Evolutionary conservation across 1,140 invertebrate genomes (phyloP).

Genomic region (Asbolus verrucosus): DNA sequence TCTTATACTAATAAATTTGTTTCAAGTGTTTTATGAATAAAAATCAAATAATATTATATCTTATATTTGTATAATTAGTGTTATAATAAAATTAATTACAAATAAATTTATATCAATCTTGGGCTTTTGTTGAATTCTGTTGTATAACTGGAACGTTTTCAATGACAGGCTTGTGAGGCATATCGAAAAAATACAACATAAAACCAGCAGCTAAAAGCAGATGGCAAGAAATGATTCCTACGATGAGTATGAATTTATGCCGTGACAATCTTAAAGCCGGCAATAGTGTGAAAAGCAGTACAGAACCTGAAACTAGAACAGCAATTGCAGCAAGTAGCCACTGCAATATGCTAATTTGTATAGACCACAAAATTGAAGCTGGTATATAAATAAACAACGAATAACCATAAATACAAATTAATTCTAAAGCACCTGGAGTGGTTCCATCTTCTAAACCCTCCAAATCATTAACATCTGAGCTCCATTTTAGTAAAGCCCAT

Average conservation of each 20-base stretch:
- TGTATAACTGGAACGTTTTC: slow-evolving; percentile 3
- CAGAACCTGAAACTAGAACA: slow-evolving; percentile 84
- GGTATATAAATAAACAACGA: slow-evolving; percentile 94
- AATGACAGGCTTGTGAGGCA: slow-evolving; percentile 54
- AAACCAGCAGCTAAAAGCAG: slow-evolving; percentile 86
- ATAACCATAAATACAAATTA: slow-evolving; percentile 96
- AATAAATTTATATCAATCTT: slow-evolving; percentile 40
- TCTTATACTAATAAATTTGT: slow-evolving; percentile 9
- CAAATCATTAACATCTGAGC: slow-evolving; percentile 70
- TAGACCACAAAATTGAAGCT: slow-evolving; percentile 93
- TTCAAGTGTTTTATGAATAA: not conserved
- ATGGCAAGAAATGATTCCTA: slow-evolving; percentile 80
- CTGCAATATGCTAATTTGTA: slow-evolving; percentile 85
- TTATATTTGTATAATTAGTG: slow-evolving; percentile 44
- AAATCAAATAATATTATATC: slow-evolving; percentile 18
- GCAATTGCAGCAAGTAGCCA: slow-evolving; percentile 88
- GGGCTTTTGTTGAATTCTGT: slow-evolving; percentile 12
- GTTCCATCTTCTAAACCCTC: slow-evolving; percentile 70
- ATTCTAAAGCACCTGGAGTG: slow-evolving; percentile 79
- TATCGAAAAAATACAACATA: slow-evolving; percentile 81
- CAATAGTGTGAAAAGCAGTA: slow-evolving; percentile 84
- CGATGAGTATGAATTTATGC: slow-evolving; percentile 76
- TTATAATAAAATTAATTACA: slow-evolving; percentile 36
- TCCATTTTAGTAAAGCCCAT: slow-evolving; percentile 90
- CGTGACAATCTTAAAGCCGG: slow-evolving; percentile 79